Evolutionary conservation across 2,797 vertebrate species (phyloP).

Genomic region (Numenius phaeopus): DNA sequence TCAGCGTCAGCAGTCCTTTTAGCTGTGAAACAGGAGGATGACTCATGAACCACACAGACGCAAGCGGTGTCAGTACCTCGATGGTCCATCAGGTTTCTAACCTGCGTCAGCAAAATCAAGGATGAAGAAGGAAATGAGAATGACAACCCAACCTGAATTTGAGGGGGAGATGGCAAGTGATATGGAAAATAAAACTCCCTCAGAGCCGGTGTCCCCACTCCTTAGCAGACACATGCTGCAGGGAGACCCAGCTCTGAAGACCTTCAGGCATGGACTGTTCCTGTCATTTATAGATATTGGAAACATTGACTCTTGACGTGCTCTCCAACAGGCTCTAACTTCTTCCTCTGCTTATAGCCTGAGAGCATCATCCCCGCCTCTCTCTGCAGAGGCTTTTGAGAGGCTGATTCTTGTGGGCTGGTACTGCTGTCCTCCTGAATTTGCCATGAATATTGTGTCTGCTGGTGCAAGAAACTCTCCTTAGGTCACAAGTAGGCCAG

Average conservation of each 20-base stretch:
- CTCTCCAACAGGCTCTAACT: rapidly evolving
- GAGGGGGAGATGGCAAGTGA: background rate
- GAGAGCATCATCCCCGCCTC: background rate
- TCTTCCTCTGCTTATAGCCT: rapidly evolving
- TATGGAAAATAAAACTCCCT: background rate
- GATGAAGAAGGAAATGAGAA: background rate
- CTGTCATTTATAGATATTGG: background rate
- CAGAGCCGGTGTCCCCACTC: background rate
- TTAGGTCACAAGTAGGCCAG: background rate
- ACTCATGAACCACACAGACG: background rate
- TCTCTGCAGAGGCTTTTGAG: background rate
- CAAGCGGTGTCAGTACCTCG: background rate
- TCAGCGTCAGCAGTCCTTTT: background rate
- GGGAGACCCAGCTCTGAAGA: background rate
- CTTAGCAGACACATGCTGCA: background rate
- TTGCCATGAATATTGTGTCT: background rate
- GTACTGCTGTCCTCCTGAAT: background rate
- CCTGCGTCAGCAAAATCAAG: background rate
- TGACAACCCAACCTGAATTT: background rate
- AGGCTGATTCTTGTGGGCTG: background rate
- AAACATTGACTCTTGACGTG: background rate
- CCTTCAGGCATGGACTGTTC: background rate
- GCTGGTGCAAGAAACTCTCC: background rate
- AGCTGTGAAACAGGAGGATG: constrained; percentile 34
- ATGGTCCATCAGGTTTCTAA: background rate